Percentiles rank a stretch among this genome's conserved stretches.
phyloP scores from a whole-genome alignment of 2,113 vertebrate species.

The Saccopteryx leptura region DNA sequence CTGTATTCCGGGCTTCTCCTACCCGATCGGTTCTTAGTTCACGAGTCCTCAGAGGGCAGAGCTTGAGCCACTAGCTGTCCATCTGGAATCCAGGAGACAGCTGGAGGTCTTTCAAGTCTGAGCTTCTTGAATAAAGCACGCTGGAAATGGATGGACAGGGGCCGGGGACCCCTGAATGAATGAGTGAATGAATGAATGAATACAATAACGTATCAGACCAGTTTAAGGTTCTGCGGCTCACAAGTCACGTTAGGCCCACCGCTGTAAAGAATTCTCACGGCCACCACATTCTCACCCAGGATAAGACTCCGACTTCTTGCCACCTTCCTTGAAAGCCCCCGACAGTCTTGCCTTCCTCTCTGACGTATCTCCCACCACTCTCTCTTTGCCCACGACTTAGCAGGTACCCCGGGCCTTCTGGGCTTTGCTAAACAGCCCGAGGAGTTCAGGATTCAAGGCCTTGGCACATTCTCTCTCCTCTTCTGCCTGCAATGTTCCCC shows the following conservation, averaged over 20 bases:
- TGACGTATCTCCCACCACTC: not conserved
- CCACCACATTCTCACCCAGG: not conserved
- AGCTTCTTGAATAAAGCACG: not conserved
- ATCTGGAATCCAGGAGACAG: not conserved
- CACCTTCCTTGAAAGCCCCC: not conserved
- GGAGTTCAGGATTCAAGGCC: too few species aligned
- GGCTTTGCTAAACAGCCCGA: not conserved
- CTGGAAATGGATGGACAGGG: not conserved
- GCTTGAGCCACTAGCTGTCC: not conserved
- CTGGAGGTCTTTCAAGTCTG: not conserved
- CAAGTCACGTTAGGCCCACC: not conserved
- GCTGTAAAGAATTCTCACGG: not conserved
- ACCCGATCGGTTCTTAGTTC: not conserved
- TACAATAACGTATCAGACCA: not conserved
- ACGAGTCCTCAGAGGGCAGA: not conserved
- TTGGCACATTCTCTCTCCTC: not conserved
- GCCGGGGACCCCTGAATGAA: not conserved
- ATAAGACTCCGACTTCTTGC: not conserved
- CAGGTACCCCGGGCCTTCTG: not conserved
- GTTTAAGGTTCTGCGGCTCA: not conserved
- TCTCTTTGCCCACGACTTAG: not conserved
- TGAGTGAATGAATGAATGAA: not conserved
- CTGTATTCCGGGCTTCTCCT: conserved; percentile 22
- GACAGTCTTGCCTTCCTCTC: not conserved
- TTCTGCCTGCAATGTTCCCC: not conserved